Conservation (phyloP, 2,113 vertebrate genomes). For the Hiodon tergisus region DNA sequence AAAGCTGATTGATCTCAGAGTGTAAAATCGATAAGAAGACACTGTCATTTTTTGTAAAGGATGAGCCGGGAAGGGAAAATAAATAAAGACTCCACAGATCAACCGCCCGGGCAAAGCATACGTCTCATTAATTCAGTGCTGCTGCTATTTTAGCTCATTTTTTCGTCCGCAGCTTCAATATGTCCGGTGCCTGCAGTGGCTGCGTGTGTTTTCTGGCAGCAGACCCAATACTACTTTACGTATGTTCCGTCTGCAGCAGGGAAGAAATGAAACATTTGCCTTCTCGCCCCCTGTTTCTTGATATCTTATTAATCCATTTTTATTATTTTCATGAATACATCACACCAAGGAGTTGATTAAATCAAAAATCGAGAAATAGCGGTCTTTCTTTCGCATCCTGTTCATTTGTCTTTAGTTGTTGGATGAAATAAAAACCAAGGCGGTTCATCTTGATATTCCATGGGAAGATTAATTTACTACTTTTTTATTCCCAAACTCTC, state of each 20-base stretch:
- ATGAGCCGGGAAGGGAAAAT: conserved; percentile 94
- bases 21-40: conserved; percentile 98
- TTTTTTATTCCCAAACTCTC: conserved; percentile 54
- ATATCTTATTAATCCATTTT: conserved; percentile 81
- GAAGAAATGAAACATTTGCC: conserved; percentile 67
- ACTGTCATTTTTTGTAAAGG: conserved; percentile 99
- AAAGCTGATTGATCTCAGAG: conserved; percentile 98
- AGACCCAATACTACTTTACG: conserved; percentile 71
- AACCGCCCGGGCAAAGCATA: conserved; percentile 25
- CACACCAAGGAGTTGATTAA: conserved; percentile 80
- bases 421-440: conserved; percentile 75
- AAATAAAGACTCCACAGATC: conserved; percentile 93
- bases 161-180: conserved; percentile 83
- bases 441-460: conserved; percentile 70
- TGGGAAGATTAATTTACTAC: conserved; percentile 79
- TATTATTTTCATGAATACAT: conserved; percentile 86
- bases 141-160: conserved; percentile 80
- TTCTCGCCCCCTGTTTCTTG: conserved; percentile 59
- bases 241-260: conserved; percentile 75
- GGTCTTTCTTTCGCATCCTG: conserved; percentile 69
- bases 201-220: conserved; percentile 58
- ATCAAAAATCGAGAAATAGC: conserved; percentile 83
- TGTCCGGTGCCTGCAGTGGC: conserved; percentile 70
- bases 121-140: conserved; percentile 87
- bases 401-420: conserved; percentile 86